phyloP scores from a whole-genome alignment of 2,797 vertebrate genomes.

The Fringilla coelebs region DNA sequence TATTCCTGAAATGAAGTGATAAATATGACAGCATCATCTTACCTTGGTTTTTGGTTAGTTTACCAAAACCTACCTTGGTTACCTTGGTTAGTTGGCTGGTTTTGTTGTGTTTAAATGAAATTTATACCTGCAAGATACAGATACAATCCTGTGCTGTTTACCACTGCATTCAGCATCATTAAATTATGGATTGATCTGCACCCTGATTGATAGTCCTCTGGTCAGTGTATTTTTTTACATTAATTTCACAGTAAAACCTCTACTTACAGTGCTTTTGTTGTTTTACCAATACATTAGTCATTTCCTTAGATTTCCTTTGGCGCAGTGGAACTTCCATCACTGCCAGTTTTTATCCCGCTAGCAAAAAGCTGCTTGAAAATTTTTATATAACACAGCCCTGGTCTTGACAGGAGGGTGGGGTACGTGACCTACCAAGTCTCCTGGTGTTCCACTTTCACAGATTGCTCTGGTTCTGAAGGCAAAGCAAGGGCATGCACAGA shows the following conservation, averaged over 20 bases:
- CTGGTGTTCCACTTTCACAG: background rate
- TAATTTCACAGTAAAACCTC: background rate
- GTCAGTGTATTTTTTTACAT: background rate
- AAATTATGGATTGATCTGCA: background rate
- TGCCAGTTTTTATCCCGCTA: background rate
- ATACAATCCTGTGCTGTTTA: background rate
- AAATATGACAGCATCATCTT: background rate
- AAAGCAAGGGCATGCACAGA: background rate
- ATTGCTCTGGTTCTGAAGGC: background rate
- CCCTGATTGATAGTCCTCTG: background rate
- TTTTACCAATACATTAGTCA: background rate
- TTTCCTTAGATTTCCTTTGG: background rate
- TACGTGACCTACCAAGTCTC: background rate
- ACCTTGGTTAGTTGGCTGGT: background rate
- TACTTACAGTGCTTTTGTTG: background rate
- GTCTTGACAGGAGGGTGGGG: background rate
- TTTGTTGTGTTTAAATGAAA: background rate
- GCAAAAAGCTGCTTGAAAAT: background rate
- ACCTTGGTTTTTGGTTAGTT: background rate
- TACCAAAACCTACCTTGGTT: no score
- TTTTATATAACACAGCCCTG: background rate
- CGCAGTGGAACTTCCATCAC: background rate
- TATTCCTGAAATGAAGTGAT: background rate
- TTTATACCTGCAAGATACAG: background rate
- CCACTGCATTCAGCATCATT: background rate